Evolutionary conservation across 2,113 vertebrate genomes (phyloP).

Genomic region (Chamaetylas fuelleborni): DNA sequence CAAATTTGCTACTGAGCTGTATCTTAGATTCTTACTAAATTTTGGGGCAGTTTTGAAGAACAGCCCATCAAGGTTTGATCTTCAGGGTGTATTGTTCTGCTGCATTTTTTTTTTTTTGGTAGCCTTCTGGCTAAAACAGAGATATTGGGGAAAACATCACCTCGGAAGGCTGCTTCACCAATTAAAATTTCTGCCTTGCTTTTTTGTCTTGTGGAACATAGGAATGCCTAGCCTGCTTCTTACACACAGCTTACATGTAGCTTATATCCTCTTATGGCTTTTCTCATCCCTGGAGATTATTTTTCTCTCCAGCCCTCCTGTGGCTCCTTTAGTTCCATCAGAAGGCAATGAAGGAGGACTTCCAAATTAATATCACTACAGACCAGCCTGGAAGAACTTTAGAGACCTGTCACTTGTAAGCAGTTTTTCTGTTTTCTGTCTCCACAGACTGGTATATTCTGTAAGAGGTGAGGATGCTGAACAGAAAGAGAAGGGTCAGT

Average conservation of each 20-base stretch:
- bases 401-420: neutral
- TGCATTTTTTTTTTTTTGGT: neutral
- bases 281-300: neutral
- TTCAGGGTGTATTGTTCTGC: neutral
- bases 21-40: neutral
- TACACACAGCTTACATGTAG: neutral
- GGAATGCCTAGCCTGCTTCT: neutral
- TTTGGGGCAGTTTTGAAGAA: neutral
- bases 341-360: neutral
- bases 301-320: neutral
- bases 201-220: neutral
- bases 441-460: neutral
- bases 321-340: neutral
- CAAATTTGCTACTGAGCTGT: neutral
- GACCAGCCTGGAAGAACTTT: neutral
- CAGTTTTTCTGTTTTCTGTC: neutral
- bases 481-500: neutral
- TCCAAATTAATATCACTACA: neutral
- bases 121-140: neutral
- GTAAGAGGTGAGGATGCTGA: neutral
- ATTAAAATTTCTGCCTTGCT: neutral
- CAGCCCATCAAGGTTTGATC: neutral
- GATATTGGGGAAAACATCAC: neutral
- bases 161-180: accelerated
- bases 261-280: neutral